These are phyloP conservation scores for Pygoscelis antarcticus DNA, from an alignment of 2,113 vertebrate genomes.

Conservation along the genomic window DNA sequence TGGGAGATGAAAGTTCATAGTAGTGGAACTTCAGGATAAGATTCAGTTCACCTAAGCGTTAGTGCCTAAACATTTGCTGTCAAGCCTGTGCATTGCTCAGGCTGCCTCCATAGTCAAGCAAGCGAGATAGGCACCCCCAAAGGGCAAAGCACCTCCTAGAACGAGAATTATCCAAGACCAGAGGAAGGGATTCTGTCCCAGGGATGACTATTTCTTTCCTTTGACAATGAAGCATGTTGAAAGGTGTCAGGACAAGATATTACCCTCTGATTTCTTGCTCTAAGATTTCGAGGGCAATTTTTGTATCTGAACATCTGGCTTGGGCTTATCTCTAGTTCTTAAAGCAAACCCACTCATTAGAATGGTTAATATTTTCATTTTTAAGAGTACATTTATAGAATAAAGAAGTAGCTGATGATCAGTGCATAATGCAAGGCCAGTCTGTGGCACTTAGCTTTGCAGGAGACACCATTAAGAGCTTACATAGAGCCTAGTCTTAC, in stretches of 20 bases:
- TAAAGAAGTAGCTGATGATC: neutral
- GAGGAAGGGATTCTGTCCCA: neutral
- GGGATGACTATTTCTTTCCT: neutral
- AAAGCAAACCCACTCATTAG: neutral
- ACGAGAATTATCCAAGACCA: neutral
- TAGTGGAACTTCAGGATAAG: neutral
- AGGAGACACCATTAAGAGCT: neutral
- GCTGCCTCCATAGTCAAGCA: neutral
- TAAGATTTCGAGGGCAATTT: neutral
- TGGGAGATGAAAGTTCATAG: neutral
- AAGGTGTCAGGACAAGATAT: neutral
- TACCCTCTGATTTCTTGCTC: neutral
- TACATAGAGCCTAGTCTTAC: neutral
- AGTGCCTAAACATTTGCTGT: neutral
- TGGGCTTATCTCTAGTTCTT: neutral
- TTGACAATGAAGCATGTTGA: neutral
- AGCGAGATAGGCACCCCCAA: neutral
- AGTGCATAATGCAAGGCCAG: neutral
- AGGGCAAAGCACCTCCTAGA: neutral
- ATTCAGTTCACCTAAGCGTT: neutral
- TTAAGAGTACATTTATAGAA: neutral
- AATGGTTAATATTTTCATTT: neutral
- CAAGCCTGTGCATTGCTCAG: neutral
- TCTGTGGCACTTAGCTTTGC: neutral
- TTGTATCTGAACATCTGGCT: neutral